A percentile compares a stretch with the other conserved stretches of the same genome.
These are phyloP conservation scores for Idaea aversata DNA, from an alignment of 2,888 invertebrate species.

Conservation along the genomic window DNA sequence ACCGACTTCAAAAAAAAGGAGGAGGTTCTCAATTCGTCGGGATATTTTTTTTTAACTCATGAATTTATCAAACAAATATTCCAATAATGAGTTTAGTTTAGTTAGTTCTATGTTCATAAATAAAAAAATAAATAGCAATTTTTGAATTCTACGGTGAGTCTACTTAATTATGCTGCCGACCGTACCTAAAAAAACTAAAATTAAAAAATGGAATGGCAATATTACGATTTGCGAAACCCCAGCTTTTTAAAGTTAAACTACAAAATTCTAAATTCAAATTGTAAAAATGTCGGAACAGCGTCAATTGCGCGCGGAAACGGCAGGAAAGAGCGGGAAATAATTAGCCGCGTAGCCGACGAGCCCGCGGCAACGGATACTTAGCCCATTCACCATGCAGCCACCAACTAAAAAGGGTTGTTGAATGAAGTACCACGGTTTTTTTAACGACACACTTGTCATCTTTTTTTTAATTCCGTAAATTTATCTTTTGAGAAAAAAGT, in stretches of 20 bases:
- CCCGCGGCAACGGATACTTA: conserved; percentile 55
- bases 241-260: background rate
- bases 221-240: background rate
- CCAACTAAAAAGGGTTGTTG: conserved; percentile 30
- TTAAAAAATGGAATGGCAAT: background rate
- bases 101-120: too few species aligned
- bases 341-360: conserved; percentile 61
- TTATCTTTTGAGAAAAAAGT: too few species aligned
- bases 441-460: conserved; percentile 35
- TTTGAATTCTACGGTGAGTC: too few species aligned
- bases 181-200: too few species aligned
- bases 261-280: conserved; percentile 34
- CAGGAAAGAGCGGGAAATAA: conserved; percentile 74
- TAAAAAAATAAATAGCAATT: too few species aligned
- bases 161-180: too few species aligned
- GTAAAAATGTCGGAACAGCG: conserved; percentile 30
- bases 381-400: conserved; percentile 43
- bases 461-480: too few species aligned
- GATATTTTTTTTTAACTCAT: too few species aligned
- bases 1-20: too few species aligned
- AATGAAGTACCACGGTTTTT: conserved; percentile 37
- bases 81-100: too few species aligned
- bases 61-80: too few species aligned
- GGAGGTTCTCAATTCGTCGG: too few species aligned
- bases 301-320: conserved; percentile 52